phyloP scores from a whole-genome alignment of 1,140 invertebrate species.

The Bilobella aurantiaca region DNA sequence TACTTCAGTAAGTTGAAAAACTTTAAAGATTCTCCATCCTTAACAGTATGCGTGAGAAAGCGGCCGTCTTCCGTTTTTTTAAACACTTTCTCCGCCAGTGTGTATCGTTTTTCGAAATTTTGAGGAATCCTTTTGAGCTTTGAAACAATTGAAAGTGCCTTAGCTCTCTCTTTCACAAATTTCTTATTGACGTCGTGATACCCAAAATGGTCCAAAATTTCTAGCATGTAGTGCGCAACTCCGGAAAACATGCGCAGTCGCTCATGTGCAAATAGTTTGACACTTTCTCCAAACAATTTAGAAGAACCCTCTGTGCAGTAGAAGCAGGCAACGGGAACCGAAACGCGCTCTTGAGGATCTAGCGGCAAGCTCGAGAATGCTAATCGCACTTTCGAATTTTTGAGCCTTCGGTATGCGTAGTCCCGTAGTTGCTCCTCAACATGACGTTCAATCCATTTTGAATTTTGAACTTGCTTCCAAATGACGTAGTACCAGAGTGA shows the following conservation, averaged over 20 bases:
- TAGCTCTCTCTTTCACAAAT: conserved; percentile 5
- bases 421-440: neutral
- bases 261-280: conserved; percentile 3
- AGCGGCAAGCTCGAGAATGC: conserved; percentile 9
- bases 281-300: conserved; percentile 8
- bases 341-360: conserved; percentile 13
- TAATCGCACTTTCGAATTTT: neutral
- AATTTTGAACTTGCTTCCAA: neutral
- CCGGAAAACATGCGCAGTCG: neutral
- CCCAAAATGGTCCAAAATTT: conserved; percentile 10
- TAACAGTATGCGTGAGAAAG: conserved; percentile 9
- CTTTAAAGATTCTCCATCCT: conserved; percentile 1
- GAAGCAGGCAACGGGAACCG: conserved; percentile 13
- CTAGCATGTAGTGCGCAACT: neutral
- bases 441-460: neutral
- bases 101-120: neutral
- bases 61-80: neutral
- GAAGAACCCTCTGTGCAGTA: conserved; percentile 19
- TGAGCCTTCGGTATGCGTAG: conserved; percentile 11
- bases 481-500: conserved; percentile 15
- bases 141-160: neutral
- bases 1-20: conserved; percentile 9
- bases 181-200: neutral
- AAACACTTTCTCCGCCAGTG: neutral
- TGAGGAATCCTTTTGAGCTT: conserved; percentile 5